A percentile compares a stretch with the other conserved stretches of the same genome.
phyloP scores from a whole-genome alignment of 2,888 invertebrate species.

The Drepanosiphum platanoidis region DNA sequence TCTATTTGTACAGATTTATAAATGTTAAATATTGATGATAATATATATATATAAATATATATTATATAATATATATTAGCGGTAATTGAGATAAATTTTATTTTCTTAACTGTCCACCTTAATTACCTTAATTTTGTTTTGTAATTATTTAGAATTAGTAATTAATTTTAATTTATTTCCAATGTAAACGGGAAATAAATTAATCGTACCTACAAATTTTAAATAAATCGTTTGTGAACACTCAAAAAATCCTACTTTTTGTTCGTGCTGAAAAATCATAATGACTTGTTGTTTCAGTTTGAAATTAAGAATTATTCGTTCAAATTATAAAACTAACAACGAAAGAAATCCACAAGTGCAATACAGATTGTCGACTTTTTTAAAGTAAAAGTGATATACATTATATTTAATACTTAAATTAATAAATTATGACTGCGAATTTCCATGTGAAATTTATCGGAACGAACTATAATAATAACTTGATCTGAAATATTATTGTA shows the following conservation, averaged over 20 bases:
- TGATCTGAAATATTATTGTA: neutral
- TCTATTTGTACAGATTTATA: constrained; percentile 42
- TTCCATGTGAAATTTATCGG: neutral
- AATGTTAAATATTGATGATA: constrained; percentile 26
- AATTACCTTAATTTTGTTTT: neutral
- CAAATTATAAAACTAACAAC: neutral
- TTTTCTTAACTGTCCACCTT: constrained; percentile 4
- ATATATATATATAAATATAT: neutral
- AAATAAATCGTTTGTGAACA: neutral
- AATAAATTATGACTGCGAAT: no score
- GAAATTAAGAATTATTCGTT: neutral
- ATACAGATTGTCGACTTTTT: no score
- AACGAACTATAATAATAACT: neutral
- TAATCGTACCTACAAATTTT: neutral
- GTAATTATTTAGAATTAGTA: constrained; percentile 14
- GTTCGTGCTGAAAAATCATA: neutral
- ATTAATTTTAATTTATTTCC: neutral
- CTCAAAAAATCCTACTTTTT: neutral
- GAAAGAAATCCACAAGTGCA: neutral
- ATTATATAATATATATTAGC: no score
- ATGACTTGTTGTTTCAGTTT: neutral
- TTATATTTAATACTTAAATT: no score
- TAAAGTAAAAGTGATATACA: no score
- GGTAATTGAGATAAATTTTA: no score
- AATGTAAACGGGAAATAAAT: neutral